These are phyloP conservation scores for Diabrotica balteata DNA, from an alignment of 2,888 invertebrate genomes.

Conservation along the genomic window DNA sequence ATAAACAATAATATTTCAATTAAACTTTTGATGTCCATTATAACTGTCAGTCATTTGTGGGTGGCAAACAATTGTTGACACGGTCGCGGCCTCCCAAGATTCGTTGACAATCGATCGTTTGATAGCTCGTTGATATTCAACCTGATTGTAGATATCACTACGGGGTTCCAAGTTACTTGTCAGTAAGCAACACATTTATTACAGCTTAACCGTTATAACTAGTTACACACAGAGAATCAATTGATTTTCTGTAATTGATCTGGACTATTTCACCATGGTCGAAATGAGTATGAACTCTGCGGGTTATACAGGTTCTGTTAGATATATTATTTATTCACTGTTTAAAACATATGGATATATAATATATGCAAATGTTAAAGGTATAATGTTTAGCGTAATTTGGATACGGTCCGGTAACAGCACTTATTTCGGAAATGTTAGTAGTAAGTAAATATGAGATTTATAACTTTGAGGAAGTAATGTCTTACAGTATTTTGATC, in stretches of 20 bases:
- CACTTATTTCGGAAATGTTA: no score
- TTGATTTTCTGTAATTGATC: constrained; percentile 28
- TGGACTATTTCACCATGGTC: constrained; percentile 14
- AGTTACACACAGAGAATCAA: constrained; percentile 31
- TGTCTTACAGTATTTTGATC: no score
- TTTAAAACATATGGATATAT: background rate
- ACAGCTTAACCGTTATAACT: constrained; percentile 42
- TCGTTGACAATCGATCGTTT: constrained; percentile 39
- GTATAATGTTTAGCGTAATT: no score
- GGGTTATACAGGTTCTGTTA: background rate
- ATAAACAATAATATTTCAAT: constrained; percentile 4
- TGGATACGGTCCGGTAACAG: no score
- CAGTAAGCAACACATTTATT: constrained; percentile 51
- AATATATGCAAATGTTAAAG: no score
- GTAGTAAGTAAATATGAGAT: no score
- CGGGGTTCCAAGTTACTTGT: constrained; percentile 50
- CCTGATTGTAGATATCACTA: constrained; percentile 48
- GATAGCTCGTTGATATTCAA: constrained; percentile 40
- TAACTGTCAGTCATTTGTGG: constrained; percentile 11
- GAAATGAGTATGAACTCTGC: background rate
- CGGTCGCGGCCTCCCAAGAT: constrained; percentile 29
- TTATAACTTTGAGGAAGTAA: no score
- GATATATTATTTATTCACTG: background rate
- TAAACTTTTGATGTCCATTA: constrained; percentile 3
- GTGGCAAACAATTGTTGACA: constrained; percentile 27